Evolutionary conservation across 92 coral and sea anemone genomes (phyloP).

Genomic region (Parazoanthus darwini): DNA sequence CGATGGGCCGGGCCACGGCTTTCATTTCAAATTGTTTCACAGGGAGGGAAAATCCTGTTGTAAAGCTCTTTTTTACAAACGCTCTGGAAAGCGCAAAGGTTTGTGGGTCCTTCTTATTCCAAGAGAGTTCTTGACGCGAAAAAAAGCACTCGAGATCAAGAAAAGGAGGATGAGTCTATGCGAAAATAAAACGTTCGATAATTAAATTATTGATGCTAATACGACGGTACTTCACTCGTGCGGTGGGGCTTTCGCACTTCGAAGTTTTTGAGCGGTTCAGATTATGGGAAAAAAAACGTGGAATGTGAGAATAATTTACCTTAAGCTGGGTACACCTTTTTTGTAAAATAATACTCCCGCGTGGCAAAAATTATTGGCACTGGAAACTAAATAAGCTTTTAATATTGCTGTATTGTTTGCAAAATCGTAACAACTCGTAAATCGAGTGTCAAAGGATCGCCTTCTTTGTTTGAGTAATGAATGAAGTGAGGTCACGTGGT

Average conservation of each 20-base stretch:
- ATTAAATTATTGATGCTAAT: constrained; percentile 41
- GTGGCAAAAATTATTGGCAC: neutral
- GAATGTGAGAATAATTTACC: neutral
- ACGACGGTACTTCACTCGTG: neutral
- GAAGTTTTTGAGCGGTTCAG: neutral
- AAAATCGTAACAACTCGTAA: neutral
- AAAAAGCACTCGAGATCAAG: neutral
- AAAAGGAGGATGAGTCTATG: neutral
- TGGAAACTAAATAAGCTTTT: neutral
- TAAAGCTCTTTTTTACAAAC: neutral
- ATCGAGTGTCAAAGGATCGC: neutral
- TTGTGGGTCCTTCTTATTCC: neutral
- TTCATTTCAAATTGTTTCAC: neutral
- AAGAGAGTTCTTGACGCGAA: neutral
- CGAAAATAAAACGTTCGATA: constrained; percentile 5
- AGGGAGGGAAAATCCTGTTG: neutral
- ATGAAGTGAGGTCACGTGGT: constrained; percentile 32
- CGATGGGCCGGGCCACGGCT: neutral
- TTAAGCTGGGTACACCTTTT: neutral
- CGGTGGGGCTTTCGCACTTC: neutral
- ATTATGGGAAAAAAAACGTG: neutral
- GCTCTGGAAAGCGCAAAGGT: neutral
- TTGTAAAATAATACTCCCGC: neutral
- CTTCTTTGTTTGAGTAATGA: constrained; percentile 12
- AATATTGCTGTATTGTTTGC: constrained; percentile 3